Conservation (phyloP, 2,797 vertebrate species). For the Meriones psammophilus region DNA sequence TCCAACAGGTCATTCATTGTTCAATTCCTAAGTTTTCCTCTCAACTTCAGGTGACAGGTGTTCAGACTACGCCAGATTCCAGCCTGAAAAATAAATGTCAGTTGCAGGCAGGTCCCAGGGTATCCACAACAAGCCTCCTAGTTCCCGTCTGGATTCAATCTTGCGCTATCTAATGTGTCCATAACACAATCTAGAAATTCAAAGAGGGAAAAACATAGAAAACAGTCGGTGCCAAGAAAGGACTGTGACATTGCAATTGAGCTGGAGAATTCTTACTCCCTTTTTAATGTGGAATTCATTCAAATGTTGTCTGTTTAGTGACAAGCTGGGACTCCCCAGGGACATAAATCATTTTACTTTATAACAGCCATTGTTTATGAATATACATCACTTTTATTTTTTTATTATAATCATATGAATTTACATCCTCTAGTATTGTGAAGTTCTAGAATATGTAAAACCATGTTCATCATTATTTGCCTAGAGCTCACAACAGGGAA, state of each 20-base stretch:
- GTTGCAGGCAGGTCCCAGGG: neutral
- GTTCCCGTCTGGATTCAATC: neutral
- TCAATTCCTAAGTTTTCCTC: neutral
- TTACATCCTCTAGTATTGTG: neutral
- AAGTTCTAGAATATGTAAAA: constrained; percentile 30
- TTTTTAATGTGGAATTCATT: constrained; percentile 31
- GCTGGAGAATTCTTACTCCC: neutral
- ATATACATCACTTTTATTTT: neutral
- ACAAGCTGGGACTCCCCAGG: neutral
- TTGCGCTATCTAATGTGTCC: neutral
- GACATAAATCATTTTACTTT: constrained; percentile 1
- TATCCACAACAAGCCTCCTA: neutral
- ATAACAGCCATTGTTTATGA: neutral
- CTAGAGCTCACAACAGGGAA: constrained; percentile 18
- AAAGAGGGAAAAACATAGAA: neutral
- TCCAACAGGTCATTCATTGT: neutral
- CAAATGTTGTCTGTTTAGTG: neutral
- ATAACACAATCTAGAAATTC: neutral
- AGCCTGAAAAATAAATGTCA: neutral
- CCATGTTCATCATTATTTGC: constrained; percentile 41
- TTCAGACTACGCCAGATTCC: neutral
- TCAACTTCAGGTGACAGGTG: neutral
- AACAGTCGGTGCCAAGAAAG: neutral
- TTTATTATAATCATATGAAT: constrained; percentile 28
- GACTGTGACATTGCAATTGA: neutral